Base-by-base conservation (phyloP, 2,797 vertebrate species). In the Epinephelus malabaricus region DNA sequence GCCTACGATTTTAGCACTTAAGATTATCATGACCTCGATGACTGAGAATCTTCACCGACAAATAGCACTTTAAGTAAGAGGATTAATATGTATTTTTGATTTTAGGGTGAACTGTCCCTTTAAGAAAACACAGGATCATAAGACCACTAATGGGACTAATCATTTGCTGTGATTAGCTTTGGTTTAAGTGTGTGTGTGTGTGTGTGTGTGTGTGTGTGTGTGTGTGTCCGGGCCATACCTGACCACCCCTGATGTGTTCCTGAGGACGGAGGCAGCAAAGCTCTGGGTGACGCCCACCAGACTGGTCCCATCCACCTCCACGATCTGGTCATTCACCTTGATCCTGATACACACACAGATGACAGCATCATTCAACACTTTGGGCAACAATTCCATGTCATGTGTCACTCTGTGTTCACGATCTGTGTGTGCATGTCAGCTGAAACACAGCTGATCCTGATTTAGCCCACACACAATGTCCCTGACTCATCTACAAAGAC, bases 231-330 rank as follows among this genome's bases (percentile, higher is more conserved):
- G 23, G 50, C 81, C 94, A 96, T 94, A 99, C 98, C 97, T 96
- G 92, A 99, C 98, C 4, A 96, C 96, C 74, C 98, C 98, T 83
- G 97, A 98, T 45, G 98, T 99, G 94, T 99, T 99, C 92, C 98
- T 96, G 84, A 99, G 96, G 90, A 99, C 97, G 0, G 98, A 96
- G 25, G 98, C 98, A 61, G 98, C 98, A 67, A 99, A 99, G 94
- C 98, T 99, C 93, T 99, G 98, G 0, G 98, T 99, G 81, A 99
- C 98, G 0, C 98, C 98, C 76, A 99, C 98, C 93, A 99, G 95
- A 84, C 98, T 99, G 94, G 97, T 97, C 75, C 97, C 97, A 60
- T 99, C 98, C 76, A 99, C 98, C 94, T 99, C 98, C 85, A 99
- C 97, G 38, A 99, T 99, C 94, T 99, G 98, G 93, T 99, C 98